Evolutionary conservation across 2,888 invertebrate species (phyloP), one percentile per base, ranked within the genome.

Genomic region (Tenthredo livida): DNA sequence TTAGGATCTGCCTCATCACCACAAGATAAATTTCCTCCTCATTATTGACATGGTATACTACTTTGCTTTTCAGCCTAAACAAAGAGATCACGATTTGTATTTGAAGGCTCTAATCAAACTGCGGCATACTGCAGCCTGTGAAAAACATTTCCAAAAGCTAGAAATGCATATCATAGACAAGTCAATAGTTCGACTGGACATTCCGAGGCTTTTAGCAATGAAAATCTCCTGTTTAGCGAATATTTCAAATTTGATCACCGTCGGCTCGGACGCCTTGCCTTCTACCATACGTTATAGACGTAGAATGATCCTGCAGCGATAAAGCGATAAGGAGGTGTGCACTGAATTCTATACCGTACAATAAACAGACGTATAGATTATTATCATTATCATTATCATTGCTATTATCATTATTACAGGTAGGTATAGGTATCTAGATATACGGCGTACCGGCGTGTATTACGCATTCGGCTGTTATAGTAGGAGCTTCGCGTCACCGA

Each of bases 361-460:
- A 58, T 17, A 58, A n/a, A 58, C 17, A 58, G 58, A n/a, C 58
- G n/a, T 61, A 58, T 58, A 58, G 61, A 61, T 61, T 61, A 25
- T 25, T 61, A 61, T 61, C 61, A 25, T 61, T 3, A 58, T 61
- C n/a, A 61, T 58, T 58, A n/a, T n/a, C 43, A 43, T 47, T 67
- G 17, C 25, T 67, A 33, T 17, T 33, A 67, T 67, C 29, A 33
- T 67, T 67, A 25, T 29, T 33, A 67, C 10, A 15, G 50, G 29
- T 43, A 43, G 17, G 15, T 65, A 29, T 15, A 5, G 1, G 2
- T 29, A 29, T 2, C 29, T 29, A 15, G 10, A 21, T 65, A 65
- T 65, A 29, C 10, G n/a, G 61, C 4, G 61, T 21, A 65, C 12
- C 65, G 2, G 65, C 9, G 65, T 21, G 58, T 65, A 25, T 29